These are phyloP conservation scores for Pantelozetes paolii DNA, from an alignment of 2,888 invertebrate genomes.

Conservation along the genomic window DNA sequence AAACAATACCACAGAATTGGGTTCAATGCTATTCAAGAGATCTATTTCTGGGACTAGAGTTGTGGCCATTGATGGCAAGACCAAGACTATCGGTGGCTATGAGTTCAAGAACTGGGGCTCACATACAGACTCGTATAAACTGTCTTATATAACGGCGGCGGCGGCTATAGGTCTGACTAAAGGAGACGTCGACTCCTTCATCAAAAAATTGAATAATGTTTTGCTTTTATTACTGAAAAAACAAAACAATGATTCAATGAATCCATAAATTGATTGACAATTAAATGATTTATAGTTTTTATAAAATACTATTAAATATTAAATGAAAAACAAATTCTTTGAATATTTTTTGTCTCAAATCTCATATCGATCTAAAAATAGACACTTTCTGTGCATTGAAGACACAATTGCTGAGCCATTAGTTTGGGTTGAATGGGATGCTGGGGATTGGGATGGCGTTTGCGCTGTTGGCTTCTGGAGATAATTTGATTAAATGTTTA, in stretches of 20 bases:
- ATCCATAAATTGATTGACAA: not conserved
- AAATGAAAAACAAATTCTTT: too few relatives aligned
- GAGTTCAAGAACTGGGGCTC: slow-evolving; percentile 64
- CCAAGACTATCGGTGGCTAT: slow-evolving; percentile 46
- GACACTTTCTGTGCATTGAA: too few relatives aligned
- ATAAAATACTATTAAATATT: not conserved
- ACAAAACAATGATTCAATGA: not conserved
- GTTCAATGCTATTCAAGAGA: slow-evolving; percentile 68
- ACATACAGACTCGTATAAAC: slow-evolving; percentile 60
- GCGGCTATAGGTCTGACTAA: slow-evolving; percentile 66
- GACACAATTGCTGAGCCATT: too few relatives aligned
- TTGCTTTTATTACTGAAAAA: not conserved
- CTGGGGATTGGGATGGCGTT: not conserved
- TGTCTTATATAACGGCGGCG: slow-evolving; percentile 69
- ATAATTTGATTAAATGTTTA: not conserved
- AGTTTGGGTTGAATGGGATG: not conserved
- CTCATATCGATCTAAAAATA: not conserved
- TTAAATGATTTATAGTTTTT: not conserved
- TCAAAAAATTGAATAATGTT: slow-evolving; percentile 59
- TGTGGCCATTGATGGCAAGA: slow-evolving; percentile 49
- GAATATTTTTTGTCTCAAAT: too few relatives aligned
- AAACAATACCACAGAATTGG: slow-evolving; percentile 60
- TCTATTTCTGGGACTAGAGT: slow-evolving; percentile 66
- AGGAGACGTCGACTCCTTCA: slow-evolving; percentile 65
- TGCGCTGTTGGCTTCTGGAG: not conserved